These are phyloP conservation scores for Tachina grossa DNA, from an alignment of 2,888 invertebrate genomes.

Conservation along the genomic window DNA sequence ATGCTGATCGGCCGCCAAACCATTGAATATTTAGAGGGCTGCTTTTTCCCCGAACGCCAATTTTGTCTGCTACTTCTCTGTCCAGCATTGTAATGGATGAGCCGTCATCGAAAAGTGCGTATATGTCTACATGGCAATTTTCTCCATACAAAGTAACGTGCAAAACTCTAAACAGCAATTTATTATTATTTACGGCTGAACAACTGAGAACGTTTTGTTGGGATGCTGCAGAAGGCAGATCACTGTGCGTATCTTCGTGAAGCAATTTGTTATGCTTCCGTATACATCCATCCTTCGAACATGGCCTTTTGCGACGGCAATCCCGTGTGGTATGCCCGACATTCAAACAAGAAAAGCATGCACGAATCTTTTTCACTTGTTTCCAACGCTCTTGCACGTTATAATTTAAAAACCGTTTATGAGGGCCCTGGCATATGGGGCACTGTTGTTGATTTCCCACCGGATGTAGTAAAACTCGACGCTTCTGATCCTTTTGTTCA, in stretches of 20 bases:
- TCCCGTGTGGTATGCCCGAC: neutral
- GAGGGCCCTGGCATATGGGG: no score
- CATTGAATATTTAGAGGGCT: slow-evolving; percentile 15
- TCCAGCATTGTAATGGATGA: slow-evolving; percentile 46
- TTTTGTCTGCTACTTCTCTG: slow-evolving; percentile 11
- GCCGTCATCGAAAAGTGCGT: slow-evolving; percentile 42
- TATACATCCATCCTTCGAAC: slow-evolving; percentile 21
- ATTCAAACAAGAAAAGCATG: neutral
- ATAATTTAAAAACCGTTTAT: no score
- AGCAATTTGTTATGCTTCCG: slow-evolving; percentile 43
- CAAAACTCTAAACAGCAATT: slow-evolving; percentile 44
- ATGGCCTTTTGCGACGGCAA: slow-evolving; percentile 27
- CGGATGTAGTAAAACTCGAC: no score
- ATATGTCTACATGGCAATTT: slow-evolving; percentile 28
- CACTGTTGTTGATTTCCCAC: no score
- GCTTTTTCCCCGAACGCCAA: slow-evolving; percentile 28
- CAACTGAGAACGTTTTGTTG: slow-evolving; percentile 16
- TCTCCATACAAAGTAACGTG: slow-evolving; percentile 40
- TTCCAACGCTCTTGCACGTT: no score
- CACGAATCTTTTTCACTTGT: neutral
- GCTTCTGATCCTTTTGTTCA: no score
- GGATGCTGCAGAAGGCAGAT: no score
- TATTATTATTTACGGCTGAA: neutral
- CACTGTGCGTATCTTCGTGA: slow-evolving; percentile 14
- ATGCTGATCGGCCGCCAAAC: slow-evolving; percentile 45